These are phyloP conservation scores for Drosophila nannoptera DNA, from an alignment of 1,140 invertebrate genomes.

Conservation along the genomic window DNA sequence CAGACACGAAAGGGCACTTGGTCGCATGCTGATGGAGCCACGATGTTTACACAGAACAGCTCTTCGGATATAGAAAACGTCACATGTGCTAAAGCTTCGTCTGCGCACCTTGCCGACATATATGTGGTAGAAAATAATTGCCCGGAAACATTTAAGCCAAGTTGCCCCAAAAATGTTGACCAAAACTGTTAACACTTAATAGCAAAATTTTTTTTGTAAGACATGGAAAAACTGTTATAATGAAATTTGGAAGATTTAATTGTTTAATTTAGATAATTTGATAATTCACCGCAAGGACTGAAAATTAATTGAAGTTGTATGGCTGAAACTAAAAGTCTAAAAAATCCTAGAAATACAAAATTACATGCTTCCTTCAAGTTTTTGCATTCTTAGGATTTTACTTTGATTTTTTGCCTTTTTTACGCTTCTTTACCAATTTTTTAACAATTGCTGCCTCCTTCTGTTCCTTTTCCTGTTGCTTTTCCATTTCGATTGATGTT, in stretches of 20 bases:
- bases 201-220: too few relatives aligned
- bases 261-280: too few relatives aligned
- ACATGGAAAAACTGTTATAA: too few relatives aligned
- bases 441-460: constrained; percentile 24
- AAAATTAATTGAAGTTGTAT: constrained; percentile 9
- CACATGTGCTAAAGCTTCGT: background rate
- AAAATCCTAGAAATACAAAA: background rate
- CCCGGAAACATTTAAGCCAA: constrained; percentile 49
- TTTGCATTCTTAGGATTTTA: constrained; percentile 1
- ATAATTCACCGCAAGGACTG: too few relatives aligned
- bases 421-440: constrained; percentile 21
- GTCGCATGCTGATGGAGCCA: constrained; percentile 27
- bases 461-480: constrained; percentile 16
- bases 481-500: constrained; percentile 25
- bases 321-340: background rate
- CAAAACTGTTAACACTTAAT: too few relatives aligned
- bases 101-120: background rate
- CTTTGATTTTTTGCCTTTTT: constrained; percentile 22
- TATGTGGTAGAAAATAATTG: constrained; percentile 5
- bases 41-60: constrained; percentile 15
- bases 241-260: too few relatives aligned
- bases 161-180: constrained; percentile 5
- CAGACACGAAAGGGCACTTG: constrained; percentile 26
- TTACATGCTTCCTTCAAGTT: background rate
- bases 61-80: background rate